phyloP scores from a whole-genome alignment of 2,113 vertebrate genomes.

The Prolemur simus region DNA sequence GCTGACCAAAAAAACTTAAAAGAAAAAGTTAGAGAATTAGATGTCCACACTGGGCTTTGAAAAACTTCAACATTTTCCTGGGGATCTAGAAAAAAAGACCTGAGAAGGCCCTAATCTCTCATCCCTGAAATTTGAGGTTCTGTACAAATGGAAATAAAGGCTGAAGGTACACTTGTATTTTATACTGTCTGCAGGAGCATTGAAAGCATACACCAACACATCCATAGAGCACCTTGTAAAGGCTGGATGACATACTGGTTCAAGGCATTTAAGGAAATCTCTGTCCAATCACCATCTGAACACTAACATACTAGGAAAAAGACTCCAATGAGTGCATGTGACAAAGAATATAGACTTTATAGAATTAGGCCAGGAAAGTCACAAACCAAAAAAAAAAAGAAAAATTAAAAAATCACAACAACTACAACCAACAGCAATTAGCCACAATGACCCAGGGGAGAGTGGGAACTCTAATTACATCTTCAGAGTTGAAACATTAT shows the following conservation, averaged over 20 bases:
- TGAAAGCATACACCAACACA: not conserved
- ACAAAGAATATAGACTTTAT: not conserved
- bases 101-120: not conserved
- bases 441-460: not conserved
- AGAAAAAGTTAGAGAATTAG: not conserved
- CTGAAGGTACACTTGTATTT: not conserved
- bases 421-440: not conserved
- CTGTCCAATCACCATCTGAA: not conserved
- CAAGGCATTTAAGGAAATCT: not conserved
- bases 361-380: not conserved
- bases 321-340: not conserved
- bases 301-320: not conserved
- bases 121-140: not conserved
- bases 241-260: not conserved
- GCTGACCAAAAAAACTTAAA: not conserved
- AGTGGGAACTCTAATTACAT: not conserved
- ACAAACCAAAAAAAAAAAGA: not conserved
- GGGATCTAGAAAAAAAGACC: not conserved
- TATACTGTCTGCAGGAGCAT: not conserved
- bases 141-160: not conserved
- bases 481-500: not conserved
- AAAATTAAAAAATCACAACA: not conserved
- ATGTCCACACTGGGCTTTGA: not conserved
- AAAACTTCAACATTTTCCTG: not conserved
- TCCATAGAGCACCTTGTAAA: not conserved